Conservation (phyloP, 2,797 vertebrate genomes). For the Adrianichthys oophorus region DNA sequence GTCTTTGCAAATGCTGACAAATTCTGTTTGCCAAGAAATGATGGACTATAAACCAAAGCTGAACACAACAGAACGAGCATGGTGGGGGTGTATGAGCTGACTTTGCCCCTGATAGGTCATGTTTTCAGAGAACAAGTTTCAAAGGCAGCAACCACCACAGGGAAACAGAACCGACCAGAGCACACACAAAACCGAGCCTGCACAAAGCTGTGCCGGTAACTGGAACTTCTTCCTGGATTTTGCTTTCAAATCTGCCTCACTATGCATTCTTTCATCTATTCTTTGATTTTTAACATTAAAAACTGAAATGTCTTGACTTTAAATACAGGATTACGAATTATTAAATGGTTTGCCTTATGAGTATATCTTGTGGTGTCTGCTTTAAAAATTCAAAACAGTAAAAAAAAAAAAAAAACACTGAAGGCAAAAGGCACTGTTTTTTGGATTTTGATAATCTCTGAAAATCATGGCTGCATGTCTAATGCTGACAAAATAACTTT, state of each 20-base stretch:
- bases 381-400: constrained; percentile 13
- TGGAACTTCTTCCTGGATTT: constrained; percentile 2
- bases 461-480: neutral
- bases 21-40: constrained; percentile 57
- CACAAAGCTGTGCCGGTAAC: constrained; percentile 8
- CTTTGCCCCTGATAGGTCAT: constrained; percentile 36
- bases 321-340: neutral
- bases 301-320: neutral
- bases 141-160: constrained; percentile 29
- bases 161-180: constrained; percentile 19
- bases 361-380: neutral
- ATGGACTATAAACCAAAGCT: constrained; percentile 49
- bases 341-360: neutral
- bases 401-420: neutral
- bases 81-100: constrained; percentile 15
- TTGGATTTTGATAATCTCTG: neutral
- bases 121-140: constrained; percentile 41
- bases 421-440: neutral
- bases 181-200: constrained; percentile 23
- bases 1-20: constrained; percentile 60
- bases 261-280: neutral
- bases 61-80: constrained; percentile 35
- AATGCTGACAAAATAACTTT: too few species aligned
- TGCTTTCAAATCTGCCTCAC: neutral
- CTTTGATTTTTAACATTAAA: too few species aligned